phyloP scores from a whole-genome alignment of 2,888 invertebrate genomes.

The Phortica okadai region DNA sequence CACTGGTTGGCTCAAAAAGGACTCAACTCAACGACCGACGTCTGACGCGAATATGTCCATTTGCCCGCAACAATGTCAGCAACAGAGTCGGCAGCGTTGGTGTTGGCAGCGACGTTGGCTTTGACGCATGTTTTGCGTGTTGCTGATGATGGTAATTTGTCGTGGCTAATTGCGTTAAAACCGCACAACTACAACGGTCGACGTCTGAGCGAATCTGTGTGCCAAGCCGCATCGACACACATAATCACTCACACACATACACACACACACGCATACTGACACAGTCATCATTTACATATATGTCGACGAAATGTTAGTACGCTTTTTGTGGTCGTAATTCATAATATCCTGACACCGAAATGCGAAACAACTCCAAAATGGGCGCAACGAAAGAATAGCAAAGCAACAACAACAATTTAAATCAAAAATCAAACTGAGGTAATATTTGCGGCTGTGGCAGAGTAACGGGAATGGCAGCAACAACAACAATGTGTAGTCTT shows the following conservation, averaged over 20 bases:
- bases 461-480: no score
- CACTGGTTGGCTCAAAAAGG: background rate
- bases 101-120: background rate
- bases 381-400: background rate
- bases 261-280: constrained; percentile 13
- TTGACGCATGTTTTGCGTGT: constrained; percentile 57
- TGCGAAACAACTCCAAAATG: background rate
- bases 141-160: constrained; percentile 51
- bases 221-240: no score
- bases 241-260: background rate
- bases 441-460: no score
- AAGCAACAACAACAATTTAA: background rate
- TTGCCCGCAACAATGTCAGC: no score
- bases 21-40: background rate
- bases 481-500: no score
- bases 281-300: background rate
- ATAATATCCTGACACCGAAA: background rate
- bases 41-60: no score
- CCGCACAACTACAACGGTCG: constrained; percentile 50
- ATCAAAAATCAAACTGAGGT: no score
- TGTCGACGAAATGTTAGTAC: background rate
- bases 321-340: background rate
- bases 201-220: background rate
- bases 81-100: no score
- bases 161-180: constrained; percentile 66